A percentile compares a stretch with the other conserved stretches of the same genome.
Conservation (phyloP, 1,140 invertebrate species). For the Myzus persicae region DNA sequence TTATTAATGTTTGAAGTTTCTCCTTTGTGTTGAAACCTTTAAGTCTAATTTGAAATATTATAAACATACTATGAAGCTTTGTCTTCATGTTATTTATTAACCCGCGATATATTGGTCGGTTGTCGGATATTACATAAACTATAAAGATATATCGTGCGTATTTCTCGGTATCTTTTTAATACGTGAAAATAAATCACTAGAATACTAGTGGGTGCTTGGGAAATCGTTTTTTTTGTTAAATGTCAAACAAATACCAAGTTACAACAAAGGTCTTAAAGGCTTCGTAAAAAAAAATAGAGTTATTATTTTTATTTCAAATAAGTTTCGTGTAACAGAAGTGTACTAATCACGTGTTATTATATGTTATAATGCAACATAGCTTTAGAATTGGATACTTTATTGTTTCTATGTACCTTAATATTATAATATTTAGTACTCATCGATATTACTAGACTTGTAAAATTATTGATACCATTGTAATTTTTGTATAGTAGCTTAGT, state of each 20-base stretch:
- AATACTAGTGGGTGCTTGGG: not conserved
- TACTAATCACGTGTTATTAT: not conserved
- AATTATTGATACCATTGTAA: not conserved
- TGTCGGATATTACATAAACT: not conserved
- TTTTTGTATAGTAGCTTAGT: no score
- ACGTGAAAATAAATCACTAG: conserved; percentile 3
- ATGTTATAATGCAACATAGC: not conserved
- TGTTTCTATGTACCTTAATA: no score
- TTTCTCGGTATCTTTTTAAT: not conserved
- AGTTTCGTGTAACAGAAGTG: not conserved
- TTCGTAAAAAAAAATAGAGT: not conserved
- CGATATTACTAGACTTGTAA: not conserved
- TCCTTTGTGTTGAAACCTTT: not conserved
- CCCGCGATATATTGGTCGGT: not conserved
- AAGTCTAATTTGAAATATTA: conserved; percentile 2
- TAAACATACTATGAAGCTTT: not conserved
- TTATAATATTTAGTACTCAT: not conserved
- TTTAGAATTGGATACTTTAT: not conserved
- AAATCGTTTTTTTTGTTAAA: not conserved
- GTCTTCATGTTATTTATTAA: not conserved
- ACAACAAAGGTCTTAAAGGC: not conserved
- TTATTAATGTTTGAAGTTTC: not conserved
- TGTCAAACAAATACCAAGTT: not conserved
- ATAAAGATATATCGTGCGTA: not conserved
- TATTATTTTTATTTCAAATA: not conserved